Percentiles rank a stretch among this genome's conserved stretches.
phyloP scores from a whole-genome alignment of 1,140 invertebrate genomes.

The Sminthurides bifidus region DNA sequence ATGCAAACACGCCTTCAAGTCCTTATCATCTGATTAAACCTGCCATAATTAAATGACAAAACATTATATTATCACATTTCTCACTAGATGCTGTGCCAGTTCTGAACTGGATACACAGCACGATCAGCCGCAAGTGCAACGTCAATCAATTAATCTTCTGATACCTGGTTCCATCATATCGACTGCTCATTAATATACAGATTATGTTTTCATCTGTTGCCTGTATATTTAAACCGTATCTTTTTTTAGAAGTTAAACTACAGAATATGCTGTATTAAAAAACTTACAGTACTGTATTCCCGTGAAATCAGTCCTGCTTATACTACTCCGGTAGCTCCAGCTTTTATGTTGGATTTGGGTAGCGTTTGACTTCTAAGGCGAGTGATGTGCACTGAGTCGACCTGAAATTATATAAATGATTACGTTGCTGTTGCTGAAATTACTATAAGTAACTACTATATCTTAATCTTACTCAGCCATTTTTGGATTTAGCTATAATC shows the following conservation, averaged over 20 bases:
- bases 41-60: neutral
- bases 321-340: constrained; percentile 31
- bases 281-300: constrained; percentile 33
- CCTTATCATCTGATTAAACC: neutral
- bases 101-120: neutral
- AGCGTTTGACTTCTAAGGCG: no score
- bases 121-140: no score
- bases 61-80: neutral
- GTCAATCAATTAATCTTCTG: no score
- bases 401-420: constrained; percentile 1
- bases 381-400: constrained; percentile 9
- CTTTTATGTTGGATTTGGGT: constrained; percentile 14
- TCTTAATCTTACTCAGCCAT: no score
- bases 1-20: neutral
- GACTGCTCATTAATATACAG: neutral
- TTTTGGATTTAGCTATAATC: no score
- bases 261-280: neutral
- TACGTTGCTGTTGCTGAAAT: neutral
- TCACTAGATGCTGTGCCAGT: neutral
- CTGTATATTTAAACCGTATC: neutral
- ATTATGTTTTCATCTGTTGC: neutral
- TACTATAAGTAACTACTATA: no score
- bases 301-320: constrained; percentile 30
- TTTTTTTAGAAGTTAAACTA: neutral
- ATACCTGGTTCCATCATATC: no score